Conservation (phyloP, 2,113 vertebrate genomes). For the Xiphophorus hellerii region DNA sequence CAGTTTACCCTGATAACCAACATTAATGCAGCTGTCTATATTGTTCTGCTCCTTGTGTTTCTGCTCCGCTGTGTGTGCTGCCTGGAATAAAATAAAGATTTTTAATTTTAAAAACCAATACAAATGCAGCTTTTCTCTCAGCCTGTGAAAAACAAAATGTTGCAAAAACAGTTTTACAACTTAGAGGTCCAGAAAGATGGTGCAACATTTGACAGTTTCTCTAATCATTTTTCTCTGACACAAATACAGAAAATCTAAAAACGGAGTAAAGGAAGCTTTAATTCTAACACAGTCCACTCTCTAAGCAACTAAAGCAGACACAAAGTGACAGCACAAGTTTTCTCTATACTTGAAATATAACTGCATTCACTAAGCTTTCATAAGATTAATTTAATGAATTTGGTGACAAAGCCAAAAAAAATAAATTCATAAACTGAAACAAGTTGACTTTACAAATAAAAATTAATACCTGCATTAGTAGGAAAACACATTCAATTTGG, state of each 20-base stretch:
- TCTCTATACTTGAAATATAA: not conserved
- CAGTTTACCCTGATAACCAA: conserved; percentile 5
- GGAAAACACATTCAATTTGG: not conserved
- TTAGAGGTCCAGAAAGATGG: not conserved
- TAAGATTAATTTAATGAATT: not conserved
- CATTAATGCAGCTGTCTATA: not conserved
- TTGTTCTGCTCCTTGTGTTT: not conserved
- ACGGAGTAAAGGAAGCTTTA: not conserved
- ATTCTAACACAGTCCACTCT: not conserved
- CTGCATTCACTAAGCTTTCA: not conserved
- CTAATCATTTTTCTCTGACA: not conserved
- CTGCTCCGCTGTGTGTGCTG: not conserved
- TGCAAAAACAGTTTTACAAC: conserved; percentile 3
- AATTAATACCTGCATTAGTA: not conserved
- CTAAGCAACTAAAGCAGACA: not conserved
- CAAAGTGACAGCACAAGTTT: not conserved
- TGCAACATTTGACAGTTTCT: conserved; percentile 1
- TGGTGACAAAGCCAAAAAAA: not conserved
- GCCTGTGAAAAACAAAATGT: not conserved
- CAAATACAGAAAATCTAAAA: not conserved
- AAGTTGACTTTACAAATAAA: not conserved
- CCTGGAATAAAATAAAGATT: not conserved
- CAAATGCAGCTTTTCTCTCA: not conserved
- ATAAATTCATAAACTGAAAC: not conserved
- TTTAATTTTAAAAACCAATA: conserved; percentile 8